phyloP scores from a whole-genome alignment of 2,888 invertebrate genomes.

The Pseudococcus jackbeardsleyi region DNA sequence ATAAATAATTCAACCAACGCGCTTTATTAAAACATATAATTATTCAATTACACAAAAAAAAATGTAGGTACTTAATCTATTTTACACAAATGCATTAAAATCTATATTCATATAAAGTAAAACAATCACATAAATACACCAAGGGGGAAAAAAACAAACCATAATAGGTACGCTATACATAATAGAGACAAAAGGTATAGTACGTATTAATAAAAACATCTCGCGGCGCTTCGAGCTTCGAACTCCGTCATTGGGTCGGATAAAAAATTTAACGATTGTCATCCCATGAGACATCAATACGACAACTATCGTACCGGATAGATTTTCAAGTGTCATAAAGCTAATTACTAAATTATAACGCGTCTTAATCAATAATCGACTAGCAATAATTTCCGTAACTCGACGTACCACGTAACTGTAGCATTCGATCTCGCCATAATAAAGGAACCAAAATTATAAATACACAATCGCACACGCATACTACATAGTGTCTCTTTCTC shows the following conservation, averaged over 20 bases:
- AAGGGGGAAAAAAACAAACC: not conserved
- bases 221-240: not conserved
- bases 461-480: too few species aligned
- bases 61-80: slow-evolving; percentile 48
- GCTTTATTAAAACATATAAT: slow-evolving; percentile 77
- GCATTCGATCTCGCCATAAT: not conserved
- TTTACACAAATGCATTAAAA: slow-evolving; percentile 35
- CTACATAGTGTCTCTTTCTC: not conserved
- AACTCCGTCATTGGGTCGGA: not conserved
- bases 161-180: not conserved
- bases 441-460: not conserved
- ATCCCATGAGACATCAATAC: slow-evolving; percentile 30
- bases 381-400: slow-evolving; percentile 22
- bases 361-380: slow-evolving; percentile 31
- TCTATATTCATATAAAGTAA: not conserved
- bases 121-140: slow-evolving; percentile 47
- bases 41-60: slow-evolving; percentile 48
- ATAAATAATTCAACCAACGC: slow-evolving; percentile 76
- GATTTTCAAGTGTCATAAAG: not conserved
- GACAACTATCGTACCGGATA: not conserved
- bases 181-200: not conserved
- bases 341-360: slow-evolving; percentile 15
- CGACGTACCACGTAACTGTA: not conserved
- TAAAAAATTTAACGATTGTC: slow-evolving; percentile 43
- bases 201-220: not conserved